Percentiles rank a stretch among this genome's conserved stretches.
Evolutionary conservation across 2,113 vertebrate genomes (phyloP).

Genomic region (Calypte anna): DNA sequence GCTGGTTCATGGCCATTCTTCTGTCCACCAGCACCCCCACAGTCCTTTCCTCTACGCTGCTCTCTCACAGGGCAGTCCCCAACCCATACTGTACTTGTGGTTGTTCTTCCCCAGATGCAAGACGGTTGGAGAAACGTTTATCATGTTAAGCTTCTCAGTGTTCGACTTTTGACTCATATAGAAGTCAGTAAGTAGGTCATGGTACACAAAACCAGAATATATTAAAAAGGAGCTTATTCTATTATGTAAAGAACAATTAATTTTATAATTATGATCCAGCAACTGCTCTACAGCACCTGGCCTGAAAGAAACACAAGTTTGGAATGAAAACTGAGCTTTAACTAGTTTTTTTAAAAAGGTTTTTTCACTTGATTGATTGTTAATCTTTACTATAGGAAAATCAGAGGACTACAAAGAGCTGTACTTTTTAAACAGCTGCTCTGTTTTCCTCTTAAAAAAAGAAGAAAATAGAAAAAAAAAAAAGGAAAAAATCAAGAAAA

Average conservation of each 20-base stretch:
- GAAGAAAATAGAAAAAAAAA: no score
- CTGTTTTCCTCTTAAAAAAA: neutral
- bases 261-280: constrained; percentile 95
- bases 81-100: no score
- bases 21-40: no score
- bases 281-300: constrained; percentile 91
- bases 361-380: neutral
- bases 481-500: neutral
- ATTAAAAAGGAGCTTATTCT: constrained; percentile 78
- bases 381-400: neutral
- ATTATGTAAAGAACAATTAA: constrained; percentile 93
- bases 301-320: constrained; percentile 68
- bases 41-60: no score
- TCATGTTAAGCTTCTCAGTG: neutral
- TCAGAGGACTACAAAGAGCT: fast-evolving
- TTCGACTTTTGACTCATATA: neutral
- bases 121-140: neutral
- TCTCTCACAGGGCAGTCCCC: no score
- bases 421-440: neutral
- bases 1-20: no score
- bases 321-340: neutral
- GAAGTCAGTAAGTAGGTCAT: neutral
- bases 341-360: neutral
- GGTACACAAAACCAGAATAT: neutral
- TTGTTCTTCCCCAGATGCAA: no score